Evolutionary conservation across 2,113 vertebrate genomes (phyloP), one percentile per base, ranked within the genome.

Genomic region (Notothenia coriiceps): DNA sequence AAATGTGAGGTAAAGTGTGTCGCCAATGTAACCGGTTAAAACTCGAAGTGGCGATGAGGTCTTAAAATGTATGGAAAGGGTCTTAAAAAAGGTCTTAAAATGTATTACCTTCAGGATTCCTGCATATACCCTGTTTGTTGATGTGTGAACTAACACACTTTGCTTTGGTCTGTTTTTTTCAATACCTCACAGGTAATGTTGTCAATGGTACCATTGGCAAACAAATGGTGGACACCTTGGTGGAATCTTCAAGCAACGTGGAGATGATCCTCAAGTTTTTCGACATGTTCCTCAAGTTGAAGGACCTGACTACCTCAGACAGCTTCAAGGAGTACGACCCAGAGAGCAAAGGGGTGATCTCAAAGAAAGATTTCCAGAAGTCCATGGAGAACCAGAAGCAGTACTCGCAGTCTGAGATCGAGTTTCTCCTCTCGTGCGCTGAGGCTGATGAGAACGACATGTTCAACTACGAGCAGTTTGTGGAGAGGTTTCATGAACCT

Each of bases 211-310:
- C 98, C 17, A 99, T 99, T 81, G 98, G 98, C 74, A 99, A 99
- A 92, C 98, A 99, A 91, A 99, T 99, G 98, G 98, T 99, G 82
- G 98, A 99, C 90, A 99, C 98, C 0, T 95, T 99, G 82, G 97
- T 99, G 83, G 98, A 99, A 62, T 99, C 98, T 46, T 99, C 98
- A 25, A 97, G 96, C 93, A 99, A 99, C 49, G 97, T 99, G 85
- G 98, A 99, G 94, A 98, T 99, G 97, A 99, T 99, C 89, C 94
- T 99, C 56, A 99, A 99, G 88, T 99, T 99, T 92, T 99, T 99
- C 68, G 98, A 99, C 91, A 99, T 99, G 98, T 99, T 99, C 93
- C 96, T 99, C 76, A 99, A 99, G 91, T 91, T 99, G 86, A 99
- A 99, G 92, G 98, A 99, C 86, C 94, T 99, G 86, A 99, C 98